Percentiles rank a stretch among this genome's conserved stretches.
These are phyloP conservation scores for Nycticorax nycticorax DNA, from an alignment of 2,113 vertebrate species.

Conservation along the genomic window DNA sequence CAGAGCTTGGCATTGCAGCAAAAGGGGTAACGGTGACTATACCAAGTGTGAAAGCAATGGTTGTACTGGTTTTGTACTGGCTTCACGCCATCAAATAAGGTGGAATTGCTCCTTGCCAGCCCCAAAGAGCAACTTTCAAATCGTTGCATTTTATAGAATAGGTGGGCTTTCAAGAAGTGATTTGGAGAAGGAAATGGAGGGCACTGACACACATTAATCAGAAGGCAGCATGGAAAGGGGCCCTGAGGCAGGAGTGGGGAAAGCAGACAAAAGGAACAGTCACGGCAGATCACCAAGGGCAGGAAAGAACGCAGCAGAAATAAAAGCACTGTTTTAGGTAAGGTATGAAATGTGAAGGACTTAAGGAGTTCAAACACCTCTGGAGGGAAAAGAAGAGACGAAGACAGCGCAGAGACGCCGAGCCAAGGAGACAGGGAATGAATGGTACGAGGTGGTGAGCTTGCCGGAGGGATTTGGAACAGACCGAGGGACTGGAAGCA, in stretches of 20 bases:
- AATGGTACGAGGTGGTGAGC: background rate
- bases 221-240: conserved; percentile 22
- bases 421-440: background rate
- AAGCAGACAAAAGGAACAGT: conserved; percentile 60
- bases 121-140: background rate
- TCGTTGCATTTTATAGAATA: conserved; percentile 22
- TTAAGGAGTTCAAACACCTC: conserved; percentile 22
- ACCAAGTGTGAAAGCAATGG: background rate
- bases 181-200: conserved; percentile 66
- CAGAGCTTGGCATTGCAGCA: background rate
- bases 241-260: background rate
- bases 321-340: conserved; percentile 19
- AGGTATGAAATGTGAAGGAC: background rate
- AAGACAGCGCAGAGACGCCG: background rate
- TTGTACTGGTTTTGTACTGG: background rate
- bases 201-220: conserved; percentile 64
- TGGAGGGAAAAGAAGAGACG: background rate
- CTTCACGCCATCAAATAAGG: background rate
- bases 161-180: conserved; percentile 42
- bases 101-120: background rate
- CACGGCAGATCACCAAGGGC: conserved; percentile 28
- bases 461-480: background rate
- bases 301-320: conserved; percentile 10
- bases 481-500: background rate
- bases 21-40: background rate